Conservation (phyloP, 2,888 invertebrate species). For the Amiota minor region DNA sequence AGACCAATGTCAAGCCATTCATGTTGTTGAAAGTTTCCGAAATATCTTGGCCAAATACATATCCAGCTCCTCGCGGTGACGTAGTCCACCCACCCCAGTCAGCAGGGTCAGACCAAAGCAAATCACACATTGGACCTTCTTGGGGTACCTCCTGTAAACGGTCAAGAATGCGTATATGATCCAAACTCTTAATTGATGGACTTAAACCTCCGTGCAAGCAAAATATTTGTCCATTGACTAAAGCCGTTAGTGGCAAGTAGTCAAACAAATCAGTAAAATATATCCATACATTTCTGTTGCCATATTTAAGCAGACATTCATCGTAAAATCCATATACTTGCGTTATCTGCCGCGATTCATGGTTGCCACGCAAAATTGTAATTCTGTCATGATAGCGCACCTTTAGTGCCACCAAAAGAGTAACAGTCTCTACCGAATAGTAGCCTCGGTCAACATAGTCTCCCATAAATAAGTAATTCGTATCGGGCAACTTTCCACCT, state of each 20-base stretch:
- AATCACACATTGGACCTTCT: slow-evolving; percentile 99
- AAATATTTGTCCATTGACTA: too few species aligned
- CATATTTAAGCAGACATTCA: too few species aligned
- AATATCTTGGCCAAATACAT: slow-evolving; percentile 99
- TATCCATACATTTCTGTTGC: too few species aligned
- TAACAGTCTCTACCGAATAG: slow-evolving; percentile 99
- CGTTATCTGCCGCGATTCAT: too few species aligned
- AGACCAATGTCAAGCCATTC: slow-evolving; percentile 98
- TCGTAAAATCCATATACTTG: too few species aligned
- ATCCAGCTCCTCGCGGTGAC: slow-evolving; percentile 99
- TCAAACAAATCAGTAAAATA: too few species aligned
- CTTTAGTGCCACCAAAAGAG: slow-evolving; percentile 97
- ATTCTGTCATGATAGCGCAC: slow-evolving; percentile 98
- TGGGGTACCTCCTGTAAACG: slow-evolving; percentile 97
- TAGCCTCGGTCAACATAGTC: slow-evolving; percentile 99
- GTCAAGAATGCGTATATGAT: slow-evolving; percentile 98
- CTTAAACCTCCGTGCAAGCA: slow-evolving; percentile 99
- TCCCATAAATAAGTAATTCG: too few species aligned
- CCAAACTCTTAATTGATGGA: slow-evolving; percentile 98
- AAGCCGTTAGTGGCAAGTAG: too few species aligned
- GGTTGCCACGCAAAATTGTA: slow-evolving; percentile 98
- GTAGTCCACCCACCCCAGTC: slow-evolving; percentile 99
- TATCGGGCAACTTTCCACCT: too few species aligned
- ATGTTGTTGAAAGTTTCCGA: slow-evolving; percentile 99
- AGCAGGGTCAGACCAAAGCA: slow-evolving; percentile 99